These are phyloP conservation scores for Muscina levida DNA, from an alignment of 2,888 invertebrate species.

Conservation along the genomic window DNA sequence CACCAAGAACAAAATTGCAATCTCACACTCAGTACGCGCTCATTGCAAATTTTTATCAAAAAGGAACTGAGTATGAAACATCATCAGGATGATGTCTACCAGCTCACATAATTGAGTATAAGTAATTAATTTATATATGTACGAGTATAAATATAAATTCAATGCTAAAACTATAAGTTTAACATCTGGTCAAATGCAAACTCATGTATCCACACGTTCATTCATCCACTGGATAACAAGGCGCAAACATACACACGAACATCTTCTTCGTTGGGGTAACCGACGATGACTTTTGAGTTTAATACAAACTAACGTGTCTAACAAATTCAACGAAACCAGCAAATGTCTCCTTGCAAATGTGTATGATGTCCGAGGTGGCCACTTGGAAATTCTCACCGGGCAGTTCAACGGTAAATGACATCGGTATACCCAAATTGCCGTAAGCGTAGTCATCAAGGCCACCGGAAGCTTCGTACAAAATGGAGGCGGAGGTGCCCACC, in stretches of 20 bases:
- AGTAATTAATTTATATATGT: too few relatives aligned
- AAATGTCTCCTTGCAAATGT: constrained; percentile 79
- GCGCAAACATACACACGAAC: background rate
- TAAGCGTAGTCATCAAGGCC: constrained; percentile 86
- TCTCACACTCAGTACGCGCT: background rate
- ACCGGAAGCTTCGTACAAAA: constrained; percentile 83
- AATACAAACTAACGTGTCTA: constrained; percentile 77
- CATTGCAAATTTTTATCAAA: constrained; percentile 9
- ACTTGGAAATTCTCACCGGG: constrained; percentile 82
- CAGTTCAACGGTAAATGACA: constrained; percentile 85
- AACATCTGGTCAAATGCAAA: background rate
- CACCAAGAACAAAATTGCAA: constrained; percentile 15
- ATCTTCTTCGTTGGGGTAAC: too few relatives aligned
- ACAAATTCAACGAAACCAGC: constrained; percentile 79
- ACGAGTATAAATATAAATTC: background rate
- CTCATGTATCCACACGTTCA: too few relatives aligned
- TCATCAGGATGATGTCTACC: background rate
- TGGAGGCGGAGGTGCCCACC: constrained; percentile 81
- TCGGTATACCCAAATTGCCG: constrained; percentile 81
- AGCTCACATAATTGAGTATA: constrained; percentile 1
- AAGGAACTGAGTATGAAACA: constrained; percentile 17
- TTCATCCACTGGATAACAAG: background rate
- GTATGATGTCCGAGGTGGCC: constrained; percentile 75
- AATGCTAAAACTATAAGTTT: constrained; percentile 13
- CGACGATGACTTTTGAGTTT: too few relatives aligned